Percentiles rank a stretch among this genome's conserved stretches.
Conservation (phyloP, 2,113 vertebrate genomes). For the Cichladusa arquata region DNA sequence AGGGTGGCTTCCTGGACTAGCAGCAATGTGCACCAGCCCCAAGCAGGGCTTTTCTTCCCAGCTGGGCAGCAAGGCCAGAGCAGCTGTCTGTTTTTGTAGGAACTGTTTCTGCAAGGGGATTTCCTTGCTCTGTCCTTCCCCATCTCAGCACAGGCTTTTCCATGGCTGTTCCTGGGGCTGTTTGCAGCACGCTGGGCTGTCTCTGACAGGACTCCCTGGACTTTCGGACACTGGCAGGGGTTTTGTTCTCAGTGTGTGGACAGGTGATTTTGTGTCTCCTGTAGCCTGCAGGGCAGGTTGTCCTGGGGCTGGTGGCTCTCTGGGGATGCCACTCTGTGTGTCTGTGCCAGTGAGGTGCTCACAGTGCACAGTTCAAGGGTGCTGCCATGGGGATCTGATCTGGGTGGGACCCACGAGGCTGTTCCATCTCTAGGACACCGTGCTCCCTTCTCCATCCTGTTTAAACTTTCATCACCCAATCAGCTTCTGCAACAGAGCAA, state of each 20-base stretch:
- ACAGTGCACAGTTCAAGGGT: accelerated
- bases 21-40: neutral
- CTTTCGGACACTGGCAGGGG: neutral
- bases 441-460: neutral
- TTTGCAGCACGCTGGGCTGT: accelerated
- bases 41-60: neutral
- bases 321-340: neutral
- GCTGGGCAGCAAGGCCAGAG: neutral
- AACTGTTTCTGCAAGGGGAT: neutral
- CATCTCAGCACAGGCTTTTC: accelerated
- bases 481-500: neutral
- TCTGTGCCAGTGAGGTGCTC: neutral
- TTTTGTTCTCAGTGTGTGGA: neutral
- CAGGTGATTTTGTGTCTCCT: neutral
- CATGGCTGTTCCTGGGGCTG: neutral
- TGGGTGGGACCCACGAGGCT: accelerated
- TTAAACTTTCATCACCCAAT: conserved; percentile 10
- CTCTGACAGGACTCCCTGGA: neutral
- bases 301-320: neutral
- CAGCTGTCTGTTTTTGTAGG: neutral
- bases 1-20: neutral
- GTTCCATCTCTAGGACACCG: neutral
- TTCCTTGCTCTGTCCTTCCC: neutral
- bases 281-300: neutral
- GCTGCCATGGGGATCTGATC: neutral